Percentiles rank a stretch among this genome's conserved stretches.
phyloP scores from a whole-genome alignment of 2,113 vertebrate genomes.

The Syngnathus scovelli region DNA sequence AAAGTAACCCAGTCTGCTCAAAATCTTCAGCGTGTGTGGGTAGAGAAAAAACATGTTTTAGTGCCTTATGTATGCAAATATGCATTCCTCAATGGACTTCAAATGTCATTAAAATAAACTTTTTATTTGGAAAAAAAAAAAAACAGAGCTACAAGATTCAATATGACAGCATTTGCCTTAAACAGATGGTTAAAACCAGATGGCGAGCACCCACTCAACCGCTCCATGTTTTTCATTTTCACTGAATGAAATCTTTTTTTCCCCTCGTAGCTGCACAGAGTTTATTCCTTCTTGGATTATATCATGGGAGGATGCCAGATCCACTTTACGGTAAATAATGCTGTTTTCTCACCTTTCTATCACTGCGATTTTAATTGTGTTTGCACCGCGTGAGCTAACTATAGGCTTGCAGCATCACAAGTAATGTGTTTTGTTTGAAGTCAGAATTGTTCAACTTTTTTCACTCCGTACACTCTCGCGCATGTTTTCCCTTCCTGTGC shows the following conservation, averaged over 20 bases:
- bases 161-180: not conserved
- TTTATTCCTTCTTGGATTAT: constrained; percentile 94
- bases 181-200: constrained; percentile 2
- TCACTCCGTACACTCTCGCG: not conserved
- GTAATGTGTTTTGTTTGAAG: not conserved
- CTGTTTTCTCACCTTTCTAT: constrained; percentile 14
- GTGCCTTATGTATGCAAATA: not conserved
- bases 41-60: too few relatives aligned
- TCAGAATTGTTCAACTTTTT: constrained; percentile 1
- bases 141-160: not conserved
- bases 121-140: not conserved
- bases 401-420: not conserved
- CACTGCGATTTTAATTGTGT: constrained; percentile 5
- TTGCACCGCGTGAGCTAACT: constrained; percentile 3
- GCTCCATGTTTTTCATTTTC: constrained; percentile 5
- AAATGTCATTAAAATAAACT: not conserved
- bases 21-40: too few relatives aligned
- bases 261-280: constrained; percentile 82
- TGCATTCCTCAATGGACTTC: not conserved
- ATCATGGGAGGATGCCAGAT: constrained; percentile 98
- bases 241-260: not conserved
- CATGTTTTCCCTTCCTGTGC: constrained; percentile 11
- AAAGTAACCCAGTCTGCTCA: too few relatives aligned
- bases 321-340: constrained; percentile 86
- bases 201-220: constrained; percentile 7